Percentiles rank a stretch among this genome's conserved stretches.
Evolutionary conservation across 2,113 vertebrate genomes (phyloP).

Genomic region (Setophaga petechia): DNA sequence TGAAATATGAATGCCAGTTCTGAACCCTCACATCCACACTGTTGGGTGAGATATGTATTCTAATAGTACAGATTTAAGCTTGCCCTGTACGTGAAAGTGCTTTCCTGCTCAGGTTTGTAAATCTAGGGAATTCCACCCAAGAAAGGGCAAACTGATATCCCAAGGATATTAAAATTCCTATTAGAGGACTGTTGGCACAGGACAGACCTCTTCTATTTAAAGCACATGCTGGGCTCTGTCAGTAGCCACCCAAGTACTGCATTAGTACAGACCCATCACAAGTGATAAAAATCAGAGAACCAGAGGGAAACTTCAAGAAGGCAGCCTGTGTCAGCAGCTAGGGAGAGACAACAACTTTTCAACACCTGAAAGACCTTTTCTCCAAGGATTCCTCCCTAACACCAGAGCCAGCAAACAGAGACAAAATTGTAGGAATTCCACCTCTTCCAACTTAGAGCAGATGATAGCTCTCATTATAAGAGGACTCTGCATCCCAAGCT

Average conservation of each 20-base stretch:
- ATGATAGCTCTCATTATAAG: not conserved
- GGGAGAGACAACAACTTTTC: not conserved
- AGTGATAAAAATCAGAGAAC: not conserved
- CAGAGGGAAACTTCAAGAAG: not conserved
- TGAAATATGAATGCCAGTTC: not conserved
- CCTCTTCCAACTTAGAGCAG: not conserved
- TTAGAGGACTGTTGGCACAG: not conserved
- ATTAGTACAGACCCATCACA: not conserved
- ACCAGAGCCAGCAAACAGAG: not conserved
- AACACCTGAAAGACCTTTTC: not conserved
- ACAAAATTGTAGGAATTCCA: not conserved
- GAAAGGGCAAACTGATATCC: not conserved
- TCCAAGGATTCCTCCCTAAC: not conserved
- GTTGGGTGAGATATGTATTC: not conserved
- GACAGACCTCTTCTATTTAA: not conserved
- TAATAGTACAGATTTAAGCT: not conserved
- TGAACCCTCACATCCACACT: not conserved
- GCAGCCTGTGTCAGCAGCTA: not conserved
- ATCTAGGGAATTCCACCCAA: not conserved
- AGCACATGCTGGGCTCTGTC: not conserved
- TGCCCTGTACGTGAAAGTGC: not conserved
- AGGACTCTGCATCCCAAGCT: not conserved
- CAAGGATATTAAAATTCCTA: not conserved
- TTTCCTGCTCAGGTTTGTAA: not conserved
- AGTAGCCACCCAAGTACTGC: rapidly evolving